Percentiles rank a stretch among this genome's conserved stretches.
Evolutionary conservation across 2,888 invertebrate genomes (phyloP).

Genomic region (Aporophyla lueneburgensis): DNA sequence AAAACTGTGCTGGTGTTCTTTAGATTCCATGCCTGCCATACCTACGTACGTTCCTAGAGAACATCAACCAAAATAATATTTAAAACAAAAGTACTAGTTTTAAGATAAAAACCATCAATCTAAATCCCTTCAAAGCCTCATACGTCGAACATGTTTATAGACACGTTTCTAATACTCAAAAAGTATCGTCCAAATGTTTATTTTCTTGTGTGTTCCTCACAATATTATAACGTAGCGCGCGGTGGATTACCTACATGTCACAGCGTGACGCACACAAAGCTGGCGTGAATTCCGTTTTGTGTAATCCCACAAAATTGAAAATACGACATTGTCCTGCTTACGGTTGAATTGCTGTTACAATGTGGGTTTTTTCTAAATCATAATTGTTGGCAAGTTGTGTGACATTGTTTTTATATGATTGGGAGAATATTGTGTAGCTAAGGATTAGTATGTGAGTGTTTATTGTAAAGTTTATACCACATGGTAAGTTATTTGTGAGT

Average conservation of each 20-base stretch:
- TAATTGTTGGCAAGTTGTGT: constrained; percentile 52
- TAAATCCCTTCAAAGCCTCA: constrained; percentile 19
- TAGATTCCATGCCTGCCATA: background rate
- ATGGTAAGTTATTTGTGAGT: background rate
- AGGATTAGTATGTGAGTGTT: background rate
- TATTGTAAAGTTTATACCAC: background rate
- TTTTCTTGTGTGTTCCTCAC: constrained; percentile 53
- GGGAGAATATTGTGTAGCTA: background rate
- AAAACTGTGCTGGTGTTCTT: background rate
- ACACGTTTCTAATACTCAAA: constrained; percentile 54
- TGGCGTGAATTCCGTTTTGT: constrained; percentile 66
- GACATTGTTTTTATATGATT: constrained; percentile 15
- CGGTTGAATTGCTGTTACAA: constrained; percentile 52
- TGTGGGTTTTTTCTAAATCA: constrained; percentile 60
- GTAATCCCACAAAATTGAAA: constrained; percentile 74
- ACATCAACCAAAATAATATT: background rate
- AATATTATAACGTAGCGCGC: constrained; percentile 60
- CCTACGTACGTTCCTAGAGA: background rate
- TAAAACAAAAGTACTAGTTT: background rate
- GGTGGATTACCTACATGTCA: constrained; percentile 69
- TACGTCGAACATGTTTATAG: constrained; percentile 38
- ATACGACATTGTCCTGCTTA: constrained; percentile 72
- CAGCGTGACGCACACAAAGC: constrained; percentile 70
- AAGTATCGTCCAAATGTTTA: constrained; percentile 57
- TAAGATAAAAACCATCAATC: constrained; percentile 6